Evolutionary conservation across 1,140 invertebrate genomes (phyloP).

Genomic region (Drosophila mayri): DNA sequence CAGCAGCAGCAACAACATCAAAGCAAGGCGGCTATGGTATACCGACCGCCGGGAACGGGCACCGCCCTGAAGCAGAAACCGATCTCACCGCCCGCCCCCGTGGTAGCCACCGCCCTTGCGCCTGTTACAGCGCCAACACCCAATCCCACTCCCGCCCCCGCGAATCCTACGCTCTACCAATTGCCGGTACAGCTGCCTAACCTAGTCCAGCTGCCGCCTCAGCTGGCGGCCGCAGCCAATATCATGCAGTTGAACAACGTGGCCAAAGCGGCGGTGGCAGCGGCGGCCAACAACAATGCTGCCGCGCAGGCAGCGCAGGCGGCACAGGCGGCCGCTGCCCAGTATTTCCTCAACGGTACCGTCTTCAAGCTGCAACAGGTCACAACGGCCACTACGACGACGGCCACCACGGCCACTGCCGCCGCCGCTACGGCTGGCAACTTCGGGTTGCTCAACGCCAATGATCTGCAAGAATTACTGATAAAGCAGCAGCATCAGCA

Average conservation of each 20-base stretch:
- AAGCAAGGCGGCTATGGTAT: slow-evolving; percentile 42
- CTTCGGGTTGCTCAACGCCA: slow-evolving; percentile 63
- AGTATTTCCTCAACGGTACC: slow-evolving; percentile 83
- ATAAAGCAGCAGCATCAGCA: slow-evolving; percentile 68
- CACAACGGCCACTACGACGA: slow-evolving; percentile 81
- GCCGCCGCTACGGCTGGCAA: slow-evolving; percentile 63
- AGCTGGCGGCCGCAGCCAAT: slow-evolving; percentile 78
- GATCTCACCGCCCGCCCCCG: slow-evolving; percentile 37
- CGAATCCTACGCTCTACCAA: slow-evolving; percentile 76
- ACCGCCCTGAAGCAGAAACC: slow-evolving; percentile 55
- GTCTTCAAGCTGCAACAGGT: slow-evolving; percentile 84
- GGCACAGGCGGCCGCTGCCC: slow-evolving; percentile 76
- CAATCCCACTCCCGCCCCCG: slow-evolving; percentile 26
- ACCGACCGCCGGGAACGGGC: slow-evolving; percentile 25
- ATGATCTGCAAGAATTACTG: slow-evolving; percentile 69
- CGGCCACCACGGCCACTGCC: slow-evolving; percentile 73
- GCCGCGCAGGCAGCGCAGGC: slow-evolving; percentile 73
- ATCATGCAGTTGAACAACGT: slow-evolving; percentile 81
- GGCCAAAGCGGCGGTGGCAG: slow-evolving; percentile 70
- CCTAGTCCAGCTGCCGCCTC: slow-evolving; percentile 83
- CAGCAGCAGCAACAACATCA: slow-evolving; percentile 78
- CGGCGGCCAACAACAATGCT: slow-evolving; percentile 63
- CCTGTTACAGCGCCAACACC: slow-evolving; percentile 24
- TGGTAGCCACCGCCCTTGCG: slow-evolving; percentile 34
- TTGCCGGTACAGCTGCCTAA: slow-evolving; percentile 82